A percentile compares a stretch with the other conserved stretches of the same genome.
phyloP scores from a whole-genome alignment of 1,140 invertebrate genomes.

The Nasonia vitripennis region DNA sequence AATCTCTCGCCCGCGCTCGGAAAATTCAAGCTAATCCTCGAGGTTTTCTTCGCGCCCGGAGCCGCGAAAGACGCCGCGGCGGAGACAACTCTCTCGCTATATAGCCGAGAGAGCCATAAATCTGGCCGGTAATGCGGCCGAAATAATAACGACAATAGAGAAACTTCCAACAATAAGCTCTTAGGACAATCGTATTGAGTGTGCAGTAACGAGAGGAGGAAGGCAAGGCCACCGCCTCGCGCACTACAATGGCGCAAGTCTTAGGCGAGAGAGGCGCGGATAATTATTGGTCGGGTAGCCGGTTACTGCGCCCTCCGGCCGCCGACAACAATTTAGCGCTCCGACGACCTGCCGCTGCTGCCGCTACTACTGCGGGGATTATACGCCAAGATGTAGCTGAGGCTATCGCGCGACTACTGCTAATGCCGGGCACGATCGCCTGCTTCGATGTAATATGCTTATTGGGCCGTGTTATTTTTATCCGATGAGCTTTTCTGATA shows the following conservation, averaged over 20 bases:
- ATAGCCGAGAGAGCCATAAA: constrained; percentile 40
- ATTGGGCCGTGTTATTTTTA: neutral
- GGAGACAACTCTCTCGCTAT: neutral
- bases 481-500: neutral
- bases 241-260: neutral
- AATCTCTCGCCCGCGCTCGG: neutral
- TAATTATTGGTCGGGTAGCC: constrained; percentile 38
- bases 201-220: neutral
- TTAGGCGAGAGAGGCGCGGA: neutral
- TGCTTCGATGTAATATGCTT: neutral
- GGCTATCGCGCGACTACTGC: neutral
- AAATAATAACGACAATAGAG: constrained; percentile 58
- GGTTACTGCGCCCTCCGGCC: neutral
- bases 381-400: neutral
- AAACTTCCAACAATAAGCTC: constrained; percentile 55
- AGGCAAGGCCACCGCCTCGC: neutral
- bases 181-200: constrained; percentile 51
- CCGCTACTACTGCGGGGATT: neutral
- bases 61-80: neutral
- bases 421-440: neutral
- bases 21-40: neutral
- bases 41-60: neutral
- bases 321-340: constrained; percentile 33
- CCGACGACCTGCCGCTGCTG: neutral
- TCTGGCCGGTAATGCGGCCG: constrained; percentile 45